Conservation (phyloP, 2,888 invertebrate genomes). For the Oxycera nigricornis region DNA sequence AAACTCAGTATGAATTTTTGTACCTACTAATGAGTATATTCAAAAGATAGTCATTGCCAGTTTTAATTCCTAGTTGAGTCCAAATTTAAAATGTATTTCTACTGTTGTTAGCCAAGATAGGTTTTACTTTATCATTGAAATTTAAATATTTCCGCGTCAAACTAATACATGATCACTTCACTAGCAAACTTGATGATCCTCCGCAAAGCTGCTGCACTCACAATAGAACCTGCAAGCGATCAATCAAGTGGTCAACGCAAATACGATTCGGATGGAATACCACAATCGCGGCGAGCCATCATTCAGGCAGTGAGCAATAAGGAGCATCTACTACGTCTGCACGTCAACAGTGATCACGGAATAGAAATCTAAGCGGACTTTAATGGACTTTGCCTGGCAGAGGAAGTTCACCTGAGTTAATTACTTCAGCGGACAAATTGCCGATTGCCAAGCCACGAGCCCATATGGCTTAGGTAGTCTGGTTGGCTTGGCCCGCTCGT, state of each 20-base stretch:
- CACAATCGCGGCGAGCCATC: conserved; percentile 22
- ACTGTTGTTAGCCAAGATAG: too few species aligned
- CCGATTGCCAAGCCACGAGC: conserved; percentile 14
- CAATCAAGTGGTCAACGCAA: conserved; percentile 26
- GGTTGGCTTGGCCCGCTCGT: too few species aligned
- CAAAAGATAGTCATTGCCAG: too few species aligned
- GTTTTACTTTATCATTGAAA: too few species aligned
- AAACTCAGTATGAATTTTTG: too few species aligned
- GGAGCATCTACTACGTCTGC: neutral
- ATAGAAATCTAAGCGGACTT: conserved; percentile 34
- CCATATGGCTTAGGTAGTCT: neutral
- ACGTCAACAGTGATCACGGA: conserved; percentile 26
- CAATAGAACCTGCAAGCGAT: conserved; percentile 27
- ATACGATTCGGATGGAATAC: neutral
- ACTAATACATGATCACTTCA: too few species aligned
- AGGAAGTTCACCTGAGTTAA: conserved; percentile 27
- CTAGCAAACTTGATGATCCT: too few species aligned
- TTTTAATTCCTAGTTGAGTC: too few species aligned
- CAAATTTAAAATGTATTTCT: too few species aligned
- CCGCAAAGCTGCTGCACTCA: too few species aligned
- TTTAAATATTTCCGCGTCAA: too few species aligned
- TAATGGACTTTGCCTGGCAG: conserved; percentile 36
- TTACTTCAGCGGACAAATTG: conserved; percentile 32
- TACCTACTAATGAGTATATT: too few species aligned
- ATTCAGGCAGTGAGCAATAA: neutral